Percentiles rank a stretch among this genome's conserved stretches.
Evolutionary conservation across 2,797 vertebrate genomes (phyloP).

Genomic region (Rhinella marina): DNA sequence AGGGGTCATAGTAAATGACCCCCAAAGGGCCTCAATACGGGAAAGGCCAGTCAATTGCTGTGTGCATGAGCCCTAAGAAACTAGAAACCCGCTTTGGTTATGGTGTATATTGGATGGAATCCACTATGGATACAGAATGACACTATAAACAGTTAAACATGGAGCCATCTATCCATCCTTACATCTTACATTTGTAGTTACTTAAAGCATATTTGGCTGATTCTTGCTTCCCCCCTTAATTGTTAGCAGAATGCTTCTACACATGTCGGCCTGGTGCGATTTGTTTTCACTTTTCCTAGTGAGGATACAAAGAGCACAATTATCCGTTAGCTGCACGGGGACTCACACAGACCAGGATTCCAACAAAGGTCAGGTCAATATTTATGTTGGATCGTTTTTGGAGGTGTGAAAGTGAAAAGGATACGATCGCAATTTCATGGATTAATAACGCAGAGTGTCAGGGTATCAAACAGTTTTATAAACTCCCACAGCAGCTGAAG

Average conservation of each 20-base stretch:
- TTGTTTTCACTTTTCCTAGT: conserved; percentile 51
- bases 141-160: not conserved
- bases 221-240: conserved; percentile 27
- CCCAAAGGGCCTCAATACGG: no score
- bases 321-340: conserved; percentile 41
- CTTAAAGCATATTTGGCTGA: conserved; percentile 20
- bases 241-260: conserved; percentile 44
- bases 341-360: conserved; percentile 42
- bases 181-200: not conserved
- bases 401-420: conserved; percentile 50
- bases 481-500: conserved; percentile 46
- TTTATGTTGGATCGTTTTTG: conserved; percentile 49
- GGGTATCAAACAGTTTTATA: conserved; percentile 39
- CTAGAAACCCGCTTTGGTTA: not conserved
- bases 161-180: not conserved
- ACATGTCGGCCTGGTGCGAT: conserved; percentile 39
- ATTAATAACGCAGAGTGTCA: conserved; percentile 51
- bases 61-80: no score
- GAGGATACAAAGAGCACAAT: conserved; percentile 45
- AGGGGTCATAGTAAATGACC: no score
- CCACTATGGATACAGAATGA: not conserved
- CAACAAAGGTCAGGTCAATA: conserved; percentile 48
- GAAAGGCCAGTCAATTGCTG: no score
- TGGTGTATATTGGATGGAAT: not conserved
- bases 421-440: conserved; percentile 41